A percentile compares a stretch with the other conserved stretches of the same genome.
Conservation (phyloP, 2,888 invertebrate species). For the Chrysotoxum bicinctum region DNA sequence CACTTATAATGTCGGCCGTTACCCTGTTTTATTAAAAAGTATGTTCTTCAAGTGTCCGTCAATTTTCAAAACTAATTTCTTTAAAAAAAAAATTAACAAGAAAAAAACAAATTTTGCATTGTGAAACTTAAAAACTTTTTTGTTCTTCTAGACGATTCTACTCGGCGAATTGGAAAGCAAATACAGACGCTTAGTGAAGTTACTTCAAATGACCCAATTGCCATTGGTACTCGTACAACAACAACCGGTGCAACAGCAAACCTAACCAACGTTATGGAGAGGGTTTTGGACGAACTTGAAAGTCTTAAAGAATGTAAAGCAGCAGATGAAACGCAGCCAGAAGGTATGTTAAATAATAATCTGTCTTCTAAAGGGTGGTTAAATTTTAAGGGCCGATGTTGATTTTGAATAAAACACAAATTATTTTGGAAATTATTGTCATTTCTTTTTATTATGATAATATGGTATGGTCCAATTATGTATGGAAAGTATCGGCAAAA, state of each 20-base stretch:
- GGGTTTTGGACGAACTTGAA: conserved; percentile 75
- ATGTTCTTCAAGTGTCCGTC: conserved; percentile 11
- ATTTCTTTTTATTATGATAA: too few relatives aligned
- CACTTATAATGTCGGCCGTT: background rate
- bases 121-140: too few relatives aligned
- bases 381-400: too few relatives aligned
- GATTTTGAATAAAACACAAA: too few relatives aligned
- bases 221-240: background rate
- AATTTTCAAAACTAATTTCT: conserved; percentile 55
- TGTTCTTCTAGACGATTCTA: conserved; percentile 3
- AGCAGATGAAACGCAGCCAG: conserved; percentile 62
- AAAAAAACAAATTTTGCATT: background rate
- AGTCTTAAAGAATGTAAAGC: conserved; percentile 68
- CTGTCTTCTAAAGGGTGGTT: too few relatives aligned
- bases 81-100: background rate
- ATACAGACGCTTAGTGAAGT: background rate
- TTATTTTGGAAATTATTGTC: too few relatives aligned
- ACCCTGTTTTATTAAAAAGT: conserved; percentile 9
- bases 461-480: too few relatives aligned
- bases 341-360: conserved; percentile 75
- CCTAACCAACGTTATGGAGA: conserved; percentile 72
- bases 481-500: too few relatives aligned
- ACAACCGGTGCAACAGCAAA: conserved; percentile 11
- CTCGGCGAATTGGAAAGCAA: conserved; percentile 28
- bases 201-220: background rate